Base-by-base conservation (phyloP, 37 sponge, comb jelly and placozoan species). In the Hexactinellida sp. region DNA sequence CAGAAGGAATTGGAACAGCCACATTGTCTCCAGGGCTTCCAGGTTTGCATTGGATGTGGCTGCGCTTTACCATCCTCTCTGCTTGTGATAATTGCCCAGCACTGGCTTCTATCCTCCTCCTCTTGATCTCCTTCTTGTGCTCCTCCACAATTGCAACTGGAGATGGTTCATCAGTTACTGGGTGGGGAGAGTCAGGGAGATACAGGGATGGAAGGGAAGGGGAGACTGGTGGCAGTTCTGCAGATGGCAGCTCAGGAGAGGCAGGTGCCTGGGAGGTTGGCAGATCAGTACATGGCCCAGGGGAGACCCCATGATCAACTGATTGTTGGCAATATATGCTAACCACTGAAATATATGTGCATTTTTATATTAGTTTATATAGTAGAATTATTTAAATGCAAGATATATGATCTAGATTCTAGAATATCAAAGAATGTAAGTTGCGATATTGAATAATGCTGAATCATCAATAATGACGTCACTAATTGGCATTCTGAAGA, bases 91-190 rank as follows among this genome's bases (percentile, higher is more conserved):
- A 25, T 63, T 63, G 25, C 76, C 32, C 25, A 23, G 76, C 76
- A 63, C 76, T 63, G 76, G 76, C 76, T 23, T 63, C 76, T 63
- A 63, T 63, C 21, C 76, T 63, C 76, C 76, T 63, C 34, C 30
- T 63, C 76, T 63, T 63, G 76, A 63, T 63, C 76, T 63, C 76
- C 76, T 63, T 63, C 76, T 63, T 63, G 76, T 63, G 76, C 76
- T 63, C 76, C 34, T 63, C 76, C 76, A 63, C 76, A 63, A 63
- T 23, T 63, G 32, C 76, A 63, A 28, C 76, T 47, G 52, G 52
- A 47, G 52, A 47, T 47, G 52, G 9, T 63, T 63, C 76, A 63
- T 63, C 76, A 63, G 76, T 63, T 63, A 63, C 76, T 63, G 13
- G 76, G 76, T 63, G 76, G 13, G 76, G 76, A 63, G 76, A 63